Percentiles rank a stretch among this genome's conserved stretches.
Conservation (phyloP, 2,888 invertebrate species). For the Nephrotoma appendiculata region DNA sequence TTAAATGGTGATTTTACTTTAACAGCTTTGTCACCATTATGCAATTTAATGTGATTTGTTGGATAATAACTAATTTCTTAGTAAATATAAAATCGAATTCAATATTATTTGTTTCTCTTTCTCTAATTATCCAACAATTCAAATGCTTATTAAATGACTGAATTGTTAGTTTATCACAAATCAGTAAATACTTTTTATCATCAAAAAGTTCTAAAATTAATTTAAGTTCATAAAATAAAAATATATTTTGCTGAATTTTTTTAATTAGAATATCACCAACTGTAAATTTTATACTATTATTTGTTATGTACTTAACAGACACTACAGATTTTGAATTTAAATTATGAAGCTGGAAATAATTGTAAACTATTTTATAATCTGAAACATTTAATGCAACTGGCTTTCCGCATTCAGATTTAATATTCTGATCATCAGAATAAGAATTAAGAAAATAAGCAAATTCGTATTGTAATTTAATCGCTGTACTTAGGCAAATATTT, state of each 20-base stretch:
- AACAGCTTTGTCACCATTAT: no score
- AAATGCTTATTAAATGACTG: neutral
- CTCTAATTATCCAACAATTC: neutral
- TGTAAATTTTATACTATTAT: neutral
- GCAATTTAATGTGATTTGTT: no score
- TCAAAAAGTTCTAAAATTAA: neutral
- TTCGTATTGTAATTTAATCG: slow-evolving; percentile 11
- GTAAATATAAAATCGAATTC: neutral
- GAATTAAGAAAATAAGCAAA: neutral
- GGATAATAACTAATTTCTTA: neutral
- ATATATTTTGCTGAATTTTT: neutral
- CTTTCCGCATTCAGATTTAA: neutral
- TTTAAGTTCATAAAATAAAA: neutral
- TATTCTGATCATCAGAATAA: neutral
- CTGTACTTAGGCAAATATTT: slow-evolving; percentile 12
- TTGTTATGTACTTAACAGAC: neutral
- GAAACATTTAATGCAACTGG: neutral
- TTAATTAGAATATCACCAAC: neutral
- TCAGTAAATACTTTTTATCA: neutral
- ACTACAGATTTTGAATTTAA: neutral
- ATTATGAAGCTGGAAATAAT: neutral
- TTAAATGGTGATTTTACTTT: no score
- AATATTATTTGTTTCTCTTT: neutral
- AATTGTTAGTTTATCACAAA: neutral
- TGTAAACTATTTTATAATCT: neutral